Conservation (phyloP, 2,888 invertebrate species). For the Galerucella calmariensis region DNA sequence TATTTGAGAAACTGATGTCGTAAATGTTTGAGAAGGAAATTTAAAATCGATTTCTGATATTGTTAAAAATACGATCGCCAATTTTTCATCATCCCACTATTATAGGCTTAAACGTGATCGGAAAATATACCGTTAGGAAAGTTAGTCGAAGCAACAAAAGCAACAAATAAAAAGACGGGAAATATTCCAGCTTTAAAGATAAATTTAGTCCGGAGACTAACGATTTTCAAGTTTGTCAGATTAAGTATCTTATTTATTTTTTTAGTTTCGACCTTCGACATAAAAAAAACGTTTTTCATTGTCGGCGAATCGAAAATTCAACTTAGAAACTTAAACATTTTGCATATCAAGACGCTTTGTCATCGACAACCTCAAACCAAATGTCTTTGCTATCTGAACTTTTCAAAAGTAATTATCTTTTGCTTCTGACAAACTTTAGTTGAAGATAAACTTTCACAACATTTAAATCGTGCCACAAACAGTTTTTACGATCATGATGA, state of each 20-base stretch:
- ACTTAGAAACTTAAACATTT: background rate
- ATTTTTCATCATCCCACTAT: slow-evolving; percentile 6
- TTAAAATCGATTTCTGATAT: slow-evolving; percentile 1
- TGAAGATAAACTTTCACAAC: background rate
- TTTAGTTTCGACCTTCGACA: background rate
- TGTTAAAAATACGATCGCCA: background rate
- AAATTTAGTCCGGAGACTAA: background rate
- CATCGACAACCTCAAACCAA: background rate
- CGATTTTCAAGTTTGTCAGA: background rate
- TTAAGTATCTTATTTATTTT: background rate
- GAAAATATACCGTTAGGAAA: background rate
- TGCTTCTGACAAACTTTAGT: background rate
- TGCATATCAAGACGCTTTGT: background rate
- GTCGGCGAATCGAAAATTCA: background rate
- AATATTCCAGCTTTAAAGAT: background rate
- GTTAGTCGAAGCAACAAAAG: background rate
- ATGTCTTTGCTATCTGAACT: background rate
- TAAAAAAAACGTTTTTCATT: background rate
- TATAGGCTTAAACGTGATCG: slow-evolving; percentile 13
- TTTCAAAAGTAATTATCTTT: slow-evolving; percentile 3
- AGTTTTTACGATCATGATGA: too few species aligned
- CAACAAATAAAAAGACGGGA: background rate
- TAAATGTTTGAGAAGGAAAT: background rate
- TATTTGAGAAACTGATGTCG: background rate
- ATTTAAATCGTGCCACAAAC: background rate